A percentile compares a stretch with the other conserved stretches of the same genome.
These are phyloP conservation scores for Vireo altiloquus DNA, from an alignment of 2,113 vertebrate species.

Conservation along the genomic window DNA sequence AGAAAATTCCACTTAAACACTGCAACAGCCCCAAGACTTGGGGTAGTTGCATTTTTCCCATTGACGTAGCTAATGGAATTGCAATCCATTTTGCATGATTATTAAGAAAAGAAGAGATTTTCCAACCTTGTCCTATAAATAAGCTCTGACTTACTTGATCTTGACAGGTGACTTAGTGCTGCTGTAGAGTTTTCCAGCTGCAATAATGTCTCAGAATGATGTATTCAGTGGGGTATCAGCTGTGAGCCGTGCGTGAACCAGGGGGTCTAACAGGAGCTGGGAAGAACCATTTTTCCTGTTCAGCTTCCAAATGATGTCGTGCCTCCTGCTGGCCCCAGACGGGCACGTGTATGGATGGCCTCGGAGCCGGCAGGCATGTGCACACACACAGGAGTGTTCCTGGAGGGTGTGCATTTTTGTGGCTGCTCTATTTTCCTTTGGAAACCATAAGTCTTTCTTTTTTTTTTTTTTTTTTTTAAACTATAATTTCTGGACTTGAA, in stretches of 20 bases:
- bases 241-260: background rate
- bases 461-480: background rate
- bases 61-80: background rate
- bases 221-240: constrained; percentile 59
- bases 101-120: constrained; percentile 21
- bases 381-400: background rate
- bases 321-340: constrained; percentile 15
- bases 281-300: constrained; percentile 48
- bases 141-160: constrained; percentile 40
- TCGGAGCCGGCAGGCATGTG: background rate
- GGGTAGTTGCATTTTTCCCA: background rate
- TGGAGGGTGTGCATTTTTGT: background rate
- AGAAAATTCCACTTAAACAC: constrained; percentile 27
- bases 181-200: constrained; percentile 62
- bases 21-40: background rate
- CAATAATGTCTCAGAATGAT: constrained; percentile 61
- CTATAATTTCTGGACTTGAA: background rate
- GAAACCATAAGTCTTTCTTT: background rate
- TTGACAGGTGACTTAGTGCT: constrained; percentile 58
- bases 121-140: constrained; percentile 37
- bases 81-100: background rate
- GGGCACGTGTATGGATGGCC: background rate
- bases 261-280: constrained; percentile 36
- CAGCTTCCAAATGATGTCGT: constrained; percentile 40
- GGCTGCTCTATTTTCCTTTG: background rate